Evolutionary conservation across 2,113 vertebrate species (phyloP).

Genomic region (Gnathonemus longibarbis): DNA sequence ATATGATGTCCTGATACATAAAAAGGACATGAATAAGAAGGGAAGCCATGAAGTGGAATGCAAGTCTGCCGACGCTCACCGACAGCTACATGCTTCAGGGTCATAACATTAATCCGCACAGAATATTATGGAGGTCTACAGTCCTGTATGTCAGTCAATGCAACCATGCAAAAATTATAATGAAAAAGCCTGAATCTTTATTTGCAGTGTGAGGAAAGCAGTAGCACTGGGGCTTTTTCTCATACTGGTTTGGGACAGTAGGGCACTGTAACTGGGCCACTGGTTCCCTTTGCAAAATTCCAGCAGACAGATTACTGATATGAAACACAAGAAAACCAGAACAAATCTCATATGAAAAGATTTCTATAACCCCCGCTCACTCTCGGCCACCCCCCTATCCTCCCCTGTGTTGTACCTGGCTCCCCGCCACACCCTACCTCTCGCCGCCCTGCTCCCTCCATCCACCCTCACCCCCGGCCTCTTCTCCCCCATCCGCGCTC

Average conservation of each 20-base stretch:
- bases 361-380: not conserved
- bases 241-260: not conserved
- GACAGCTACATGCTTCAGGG: not conserved
- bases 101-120: not conserved
- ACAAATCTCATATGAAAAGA: not conserved
- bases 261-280: not conserved
- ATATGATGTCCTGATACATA: not conserved
- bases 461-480: not conserved
- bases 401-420: not conserved
- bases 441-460: not conserved
- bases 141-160: not conserved
- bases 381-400: not conserved
- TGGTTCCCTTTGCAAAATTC: not conserved
- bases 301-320: not conserved
- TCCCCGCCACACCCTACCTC: not conserved
- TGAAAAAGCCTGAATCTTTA: not conserved
- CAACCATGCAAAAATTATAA: not conserved
- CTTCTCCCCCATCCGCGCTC: not conserved
- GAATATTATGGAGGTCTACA: not conserved
- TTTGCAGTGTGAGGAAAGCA: not conserved
- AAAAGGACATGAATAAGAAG: not conserved
- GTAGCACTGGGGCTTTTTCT: not conserved
- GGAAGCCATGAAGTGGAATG: not conserved
- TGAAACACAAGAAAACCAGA: not conserved
- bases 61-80: not conserved